Conservation (phyloP, 1,140 invertebrate species). For the Radopholus similis region DNA sequence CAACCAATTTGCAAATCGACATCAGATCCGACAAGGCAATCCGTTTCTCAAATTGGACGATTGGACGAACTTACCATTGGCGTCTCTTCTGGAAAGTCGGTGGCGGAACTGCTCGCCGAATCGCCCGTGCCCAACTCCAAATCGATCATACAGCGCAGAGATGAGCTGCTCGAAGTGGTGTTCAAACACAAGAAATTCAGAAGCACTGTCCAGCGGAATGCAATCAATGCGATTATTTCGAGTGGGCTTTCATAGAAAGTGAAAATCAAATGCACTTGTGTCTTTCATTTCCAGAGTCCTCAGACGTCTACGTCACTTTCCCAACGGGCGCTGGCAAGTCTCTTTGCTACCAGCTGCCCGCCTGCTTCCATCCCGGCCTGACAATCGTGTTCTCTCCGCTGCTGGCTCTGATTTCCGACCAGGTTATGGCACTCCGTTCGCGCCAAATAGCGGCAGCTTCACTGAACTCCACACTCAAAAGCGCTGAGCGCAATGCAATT, state of each 20-base stretch:
- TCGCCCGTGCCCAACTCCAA: not conserved
- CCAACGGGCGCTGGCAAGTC: constrained; percentile 73
- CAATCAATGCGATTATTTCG: constrained; percentile 18
- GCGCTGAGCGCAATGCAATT: constrained; percentile 72
- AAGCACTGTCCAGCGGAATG: constrained; percentile 23
- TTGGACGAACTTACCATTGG: not conserved
- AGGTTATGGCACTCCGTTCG: constrained; percentile 63
- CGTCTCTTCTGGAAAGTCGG: too few species aligned
- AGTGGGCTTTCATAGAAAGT: constrained; percentile 20
- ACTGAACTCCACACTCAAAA: constrained; percentile 79
- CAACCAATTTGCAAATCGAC: not conserved
- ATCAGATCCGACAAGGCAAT: not conserved
- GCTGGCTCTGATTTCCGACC: constrained; percentile 71
- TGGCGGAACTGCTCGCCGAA: not conserved
- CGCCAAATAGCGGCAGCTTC: constrained; percentile 74
- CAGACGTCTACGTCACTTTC: constrained; percentile 72
- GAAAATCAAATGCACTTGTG: not conserved
- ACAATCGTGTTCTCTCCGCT: constrained; percentile 71
- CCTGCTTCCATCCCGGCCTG: constrained; percentile 65
- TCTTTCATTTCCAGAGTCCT: constrained; percentile 61
- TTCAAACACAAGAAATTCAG: constrained; percentile 29
- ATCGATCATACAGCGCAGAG: not conserved
- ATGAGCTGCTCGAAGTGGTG: constrained; percentile 20
- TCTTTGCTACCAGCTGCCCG: constrained; percentile 71
- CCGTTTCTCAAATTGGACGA: constrained; percentile 9